These are phyloP conservation scores for Caenorhabditis japonica DNA, from an alignment of 2,888 invertebrate genomes.

Conservation along the genomic window DNA sequence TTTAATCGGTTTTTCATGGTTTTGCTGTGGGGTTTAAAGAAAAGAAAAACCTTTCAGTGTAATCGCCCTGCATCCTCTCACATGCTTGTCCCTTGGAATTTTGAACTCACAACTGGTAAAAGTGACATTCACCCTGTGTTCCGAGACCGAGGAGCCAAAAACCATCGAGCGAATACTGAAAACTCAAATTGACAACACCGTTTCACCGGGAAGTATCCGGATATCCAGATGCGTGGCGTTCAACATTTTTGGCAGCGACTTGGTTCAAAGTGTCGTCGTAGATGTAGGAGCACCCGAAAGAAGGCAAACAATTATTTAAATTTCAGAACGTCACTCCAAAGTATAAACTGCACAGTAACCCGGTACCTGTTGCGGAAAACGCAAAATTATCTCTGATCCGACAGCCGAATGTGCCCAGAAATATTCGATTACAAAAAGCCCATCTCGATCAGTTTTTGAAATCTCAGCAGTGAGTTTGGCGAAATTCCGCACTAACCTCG, in stretches of 20 bases:
- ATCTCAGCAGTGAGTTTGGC: slow-evolving; percentile 7
- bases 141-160: slow-evolving; percentile 5
- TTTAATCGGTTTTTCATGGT: not conserved
- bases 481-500: not conserved
- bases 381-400: slow-evolving; percentile 31
- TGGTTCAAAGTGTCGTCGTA: slow-evolving; percentile 2
- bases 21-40: no score
- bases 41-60: no score
- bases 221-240: slow-evolving; percentile 26
- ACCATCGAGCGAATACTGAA: slow-evolving; percentile 27
- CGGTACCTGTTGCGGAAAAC: slow-evolving; percentile 23
- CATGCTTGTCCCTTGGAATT: slow-evolving; percentile 44
- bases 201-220: not conserved
- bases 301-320: not conserved
- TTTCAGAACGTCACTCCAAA: slow-evolving; percentile 34
- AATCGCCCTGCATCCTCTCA: slow-evolving; percentile 41
- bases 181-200: not conserved
- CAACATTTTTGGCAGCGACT: slow-evolving; percentile 16
- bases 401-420: slow-evolving; percentile 7
- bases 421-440: slow-evolving; percentile 23
- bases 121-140: slow-evolving; percentile 25
- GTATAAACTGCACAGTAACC: not conserved
- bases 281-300: slow-evolving; percentile 11
- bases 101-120: slow-evolving; percentile 48
- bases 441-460: slow-evolving; percentile 28